Conservation (phyloP, 2,888 invertebrate genomes). For the Coronaproctus castanopsis region DNA sequence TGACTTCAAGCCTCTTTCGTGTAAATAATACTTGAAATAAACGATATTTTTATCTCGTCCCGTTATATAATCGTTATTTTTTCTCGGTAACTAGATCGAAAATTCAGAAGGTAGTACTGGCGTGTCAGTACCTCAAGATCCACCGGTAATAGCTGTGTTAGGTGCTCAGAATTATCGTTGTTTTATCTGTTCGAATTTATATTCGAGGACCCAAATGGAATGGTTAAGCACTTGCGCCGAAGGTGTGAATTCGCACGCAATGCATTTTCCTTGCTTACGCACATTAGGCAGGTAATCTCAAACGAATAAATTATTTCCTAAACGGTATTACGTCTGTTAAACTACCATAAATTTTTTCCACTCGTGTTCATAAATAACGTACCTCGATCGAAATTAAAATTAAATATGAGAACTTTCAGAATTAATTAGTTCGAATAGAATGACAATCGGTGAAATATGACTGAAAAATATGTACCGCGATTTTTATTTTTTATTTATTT, state of each 20-base stretch:
- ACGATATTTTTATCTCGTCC: too few species aligned
- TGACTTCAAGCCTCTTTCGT: too few species aligned
- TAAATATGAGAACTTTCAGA: too few species aligned
- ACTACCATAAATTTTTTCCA: not conserved
- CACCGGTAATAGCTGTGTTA: conserved; percentile 5
- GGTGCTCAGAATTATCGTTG: conserved; percentile 34
- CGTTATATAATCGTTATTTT: too few species aligned
- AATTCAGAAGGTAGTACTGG: not conserved
- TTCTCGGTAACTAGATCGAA: too few species aligned
- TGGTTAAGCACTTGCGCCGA: conserved; percentile 71
- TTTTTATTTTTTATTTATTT: too few species aligned
- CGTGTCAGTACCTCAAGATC: not conserved
- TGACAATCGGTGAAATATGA: too few species aligned
- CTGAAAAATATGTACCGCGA: too few species aligned
- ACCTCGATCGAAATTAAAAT: too few species aligned
- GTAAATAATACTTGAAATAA: too few species aligned
- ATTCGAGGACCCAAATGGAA: conserved; percentile 59
- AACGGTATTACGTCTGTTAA: not conserved
- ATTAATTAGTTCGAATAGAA: too few species aligned
- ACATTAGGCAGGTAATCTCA: conserved; percentile 15
- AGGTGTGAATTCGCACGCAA: conserved; percentile 77
- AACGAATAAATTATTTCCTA: too few species aligned
- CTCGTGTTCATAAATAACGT: not conserved
- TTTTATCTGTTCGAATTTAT: conserved; percentile 60
- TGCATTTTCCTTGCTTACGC: conserved; percentile 75